phyloP scores from a whole-genome alignment of 2,888 invertebrate species.

The Scrobipalpa costella region DNA sequence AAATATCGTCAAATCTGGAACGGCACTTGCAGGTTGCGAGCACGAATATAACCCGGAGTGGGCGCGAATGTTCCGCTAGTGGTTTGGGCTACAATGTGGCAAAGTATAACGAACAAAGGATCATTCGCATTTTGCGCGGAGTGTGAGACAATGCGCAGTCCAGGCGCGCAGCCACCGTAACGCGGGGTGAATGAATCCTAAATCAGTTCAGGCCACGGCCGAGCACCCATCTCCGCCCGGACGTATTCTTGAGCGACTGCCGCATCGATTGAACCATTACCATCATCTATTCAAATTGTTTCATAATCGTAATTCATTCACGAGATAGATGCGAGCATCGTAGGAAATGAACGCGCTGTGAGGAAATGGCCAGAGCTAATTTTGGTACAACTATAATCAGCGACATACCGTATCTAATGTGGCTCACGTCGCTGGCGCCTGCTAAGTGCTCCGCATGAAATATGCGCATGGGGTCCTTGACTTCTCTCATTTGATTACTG shows the following conservation, averaged over 20 bases:
- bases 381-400: slow-evolving; percentile 52
- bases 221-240: slow-evolving; percentile 36
- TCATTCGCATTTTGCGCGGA: slow-evolving; percentile 63
- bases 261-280: slow-evolving; percentile 1
- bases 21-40: slow-evolving; percentile 48
- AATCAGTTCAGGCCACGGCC: slow-evolving; percentile 57
- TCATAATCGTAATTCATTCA: slow-evolving; percentile 21
- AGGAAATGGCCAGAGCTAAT: slow-evolving; percentile 43
- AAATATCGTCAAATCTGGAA: slow-evolving; percentile 63
- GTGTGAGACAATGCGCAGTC: slow-evolving; percentile 70
- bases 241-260: slow-evolving; percentile 33
- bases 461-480: slow-evolving; percentile 62
- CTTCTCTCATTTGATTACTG: slow-evolving; percentile 58
- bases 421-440: slow-evolving; percentile 46
- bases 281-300: slow-evolving; percentile 15
- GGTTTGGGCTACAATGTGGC: slow-evolving; percentile 65
- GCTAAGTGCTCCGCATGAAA: slow-evolving; percentile 46
- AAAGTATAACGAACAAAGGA: slow-evolving; percentile 74
- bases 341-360: slow-evolving; percentile 31
- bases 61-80: slow-evolving; percentile 65
- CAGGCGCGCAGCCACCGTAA: slow-evolving; percentile 66
- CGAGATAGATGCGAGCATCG: slow-evolving; percentile 20
- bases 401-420: slow-evolving; percentile 62
- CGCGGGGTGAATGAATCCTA: slow-evolving; percentile 74
- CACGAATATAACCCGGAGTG: slow-evolving; percentile 63